Conservation (phyloP, 2,797 vertebrate species). For the Oceanodroma leucorhoa region DNA sequence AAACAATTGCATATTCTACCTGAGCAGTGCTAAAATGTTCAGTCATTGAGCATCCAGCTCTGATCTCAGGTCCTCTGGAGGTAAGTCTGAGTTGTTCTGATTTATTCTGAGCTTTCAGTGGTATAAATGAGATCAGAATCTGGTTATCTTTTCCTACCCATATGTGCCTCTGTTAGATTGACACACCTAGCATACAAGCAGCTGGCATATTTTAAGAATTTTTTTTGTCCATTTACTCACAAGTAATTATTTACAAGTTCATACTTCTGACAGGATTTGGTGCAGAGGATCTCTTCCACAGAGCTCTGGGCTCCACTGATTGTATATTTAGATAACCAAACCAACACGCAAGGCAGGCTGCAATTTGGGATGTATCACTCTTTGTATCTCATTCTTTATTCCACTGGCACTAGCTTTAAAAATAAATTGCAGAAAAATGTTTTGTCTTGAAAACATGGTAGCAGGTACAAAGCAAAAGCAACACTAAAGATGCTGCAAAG, state of each 20-base stretch:
- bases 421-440: background rate
- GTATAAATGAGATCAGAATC: background rate
- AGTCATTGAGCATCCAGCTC: background rate
- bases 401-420: background rate
- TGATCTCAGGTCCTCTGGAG: background rate
- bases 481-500: background rate
- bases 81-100: background rate
- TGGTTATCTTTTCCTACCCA: background rate
- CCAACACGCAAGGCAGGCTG: background rate
- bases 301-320: background rate
- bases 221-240: background rate
- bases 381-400: background rate
- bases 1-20: background rate
- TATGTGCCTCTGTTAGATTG: background rate
- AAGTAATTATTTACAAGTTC: background rate
- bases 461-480: background rate
- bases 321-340: background rate
- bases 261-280: background rate
- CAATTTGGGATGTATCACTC: background rate
- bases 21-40: background rate
- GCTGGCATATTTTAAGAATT: background rate
- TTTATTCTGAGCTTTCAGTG: constrained; percentile 15
- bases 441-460: background rate
- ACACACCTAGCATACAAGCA: background rate
- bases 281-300: background rate